Percentiles rank a stretch among this genome's conserved stretches.
Evolutionary conservation across 2,113 vertebrate genomes (phyloP).

Genomic region (Propithecus coquereli): DNA sequence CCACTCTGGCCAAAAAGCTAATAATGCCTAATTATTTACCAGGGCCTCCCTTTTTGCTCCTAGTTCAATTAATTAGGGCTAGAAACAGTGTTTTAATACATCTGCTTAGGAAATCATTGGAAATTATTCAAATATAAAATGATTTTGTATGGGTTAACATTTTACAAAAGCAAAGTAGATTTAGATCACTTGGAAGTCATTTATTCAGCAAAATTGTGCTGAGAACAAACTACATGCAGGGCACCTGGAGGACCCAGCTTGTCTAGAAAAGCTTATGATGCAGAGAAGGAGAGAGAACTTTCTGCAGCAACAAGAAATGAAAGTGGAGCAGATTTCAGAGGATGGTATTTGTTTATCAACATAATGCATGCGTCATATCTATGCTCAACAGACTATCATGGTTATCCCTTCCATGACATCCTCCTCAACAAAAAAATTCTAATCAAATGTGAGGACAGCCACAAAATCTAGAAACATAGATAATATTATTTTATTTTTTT

Average conservation of each 20-base stretch:
- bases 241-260: neutral
- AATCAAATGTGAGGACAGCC: neutral
- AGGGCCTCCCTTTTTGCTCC: neutral
- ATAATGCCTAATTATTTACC: neutral
- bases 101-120: neutral
- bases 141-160: neutral
- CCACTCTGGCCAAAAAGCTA: neutral
- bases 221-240: neutral
- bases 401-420: neutral
- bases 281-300: neutral
- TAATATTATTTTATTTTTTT: neutral
- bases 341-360: neutral
- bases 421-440: neutral
- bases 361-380: neutral
- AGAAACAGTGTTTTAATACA: neutral
- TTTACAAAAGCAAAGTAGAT: neutral
- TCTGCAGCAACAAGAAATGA: neutral
- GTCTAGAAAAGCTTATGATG: neutral
- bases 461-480: neutral
- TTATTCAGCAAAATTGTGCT: slow-evolving; percentile 24
- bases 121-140: neutral
- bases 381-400: neutral
- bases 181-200: slow-evolving; percentile 8
- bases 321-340: neutral
- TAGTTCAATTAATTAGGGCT: neutral